phyloP scores from a whole-genome alignment of 2,797 vertebrate species.

The Sebastes hubbsi region DNA sequence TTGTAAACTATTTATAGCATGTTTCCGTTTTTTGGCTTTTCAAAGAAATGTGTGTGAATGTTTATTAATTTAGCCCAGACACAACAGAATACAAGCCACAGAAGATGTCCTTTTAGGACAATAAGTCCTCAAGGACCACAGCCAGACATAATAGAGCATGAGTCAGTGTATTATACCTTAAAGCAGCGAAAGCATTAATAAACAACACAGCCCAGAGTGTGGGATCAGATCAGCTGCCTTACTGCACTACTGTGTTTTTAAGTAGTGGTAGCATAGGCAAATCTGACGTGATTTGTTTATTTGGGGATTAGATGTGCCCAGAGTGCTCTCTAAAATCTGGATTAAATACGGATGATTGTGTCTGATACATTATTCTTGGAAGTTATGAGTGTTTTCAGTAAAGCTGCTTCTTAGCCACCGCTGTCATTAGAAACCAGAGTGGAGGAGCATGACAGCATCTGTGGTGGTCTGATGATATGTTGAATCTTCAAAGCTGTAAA shows the following conservation, averaged over 20 bases:
- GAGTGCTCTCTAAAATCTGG: conserved; percentile 57
- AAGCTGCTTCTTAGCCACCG: conserved; percentile 4
- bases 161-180: conserved; percentile 35
- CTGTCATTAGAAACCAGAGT: background rate
- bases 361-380: conserved; percentile 49
- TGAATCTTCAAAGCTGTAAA: background rate
- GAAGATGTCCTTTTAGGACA: conserved; percentile 10
- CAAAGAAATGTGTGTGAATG: conserved; percentile 10
- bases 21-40: conserved; percentile 7
- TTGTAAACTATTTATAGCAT: conserved; percentile 31
- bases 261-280: conserved; percentile 44
- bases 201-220: conserved; percentile 18
- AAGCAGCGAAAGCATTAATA: conserved; percentile 25
- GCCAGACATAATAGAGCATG: conserved; percentile 10
- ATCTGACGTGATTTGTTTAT: conserved; percentile 58
- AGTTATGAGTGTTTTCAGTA: conserved; percentile 11
- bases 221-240: conserved; percentile 29
- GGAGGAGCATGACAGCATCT: background rate
- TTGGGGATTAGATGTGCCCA: conserved; percentile 54
- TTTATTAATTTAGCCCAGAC: conserved; percentile 15
- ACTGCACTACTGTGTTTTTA: conserved; percentile 15
- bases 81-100: background rate
- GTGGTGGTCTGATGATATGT: background rate
- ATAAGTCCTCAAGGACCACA: conserved; percentile 7
- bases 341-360: conserved; percentile 59